Evolutionary conservation across 2,888 invertebrate genomes (phyloP), one percentile per base, ranked within the genome.

Genomic region (Deroplatys truncata): DNA sequence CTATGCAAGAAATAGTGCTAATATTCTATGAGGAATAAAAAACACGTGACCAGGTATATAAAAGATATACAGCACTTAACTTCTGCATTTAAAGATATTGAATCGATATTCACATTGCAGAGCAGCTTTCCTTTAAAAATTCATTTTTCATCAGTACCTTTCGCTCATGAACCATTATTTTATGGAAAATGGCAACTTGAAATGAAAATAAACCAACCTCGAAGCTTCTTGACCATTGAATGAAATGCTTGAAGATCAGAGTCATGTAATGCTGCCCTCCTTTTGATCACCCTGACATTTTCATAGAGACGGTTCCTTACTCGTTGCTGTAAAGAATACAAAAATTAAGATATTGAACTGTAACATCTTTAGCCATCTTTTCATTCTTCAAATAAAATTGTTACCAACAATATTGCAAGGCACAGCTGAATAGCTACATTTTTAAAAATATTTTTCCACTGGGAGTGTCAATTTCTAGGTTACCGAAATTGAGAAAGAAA

Each of bases 171-270:
- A 7, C 8, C 35, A 4, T 35, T 35, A 35, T 35, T 8, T 35
- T 35, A 35, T 8, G 15, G 2, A 25, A 20, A 72, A 0, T 72
- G 20, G 15, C 56, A 7, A 72, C 3, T 1, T 25, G 25, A 72
- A 72, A 5, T 20, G 1, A 20, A 72, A 25, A 7, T 25, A 72
- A 72, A 94, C 95, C 94, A 93, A 97, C 97, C 96, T 95, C 98
- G 95, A 72, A 98, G 95, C 91, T 96, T 95, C 91, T 96, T 96
- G 5, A 98, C 96, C 97, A 98, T 97, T 92, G 96, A 95, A 92
- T 97, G 96, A 93, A 98, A 98, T 49, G 97, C 97, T 92, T 96
- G 95, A 89, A 98, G 94, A 93, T 98, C 98, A 84, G 96, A 95
- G 93, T 98, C 97, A 91, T 95, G 96, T 90, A 95, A 94, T 91